Evolutionary conservation across 2,888 invertebrate species (phyloP).

Genomic region (Deilephila elpenor): DNA sequence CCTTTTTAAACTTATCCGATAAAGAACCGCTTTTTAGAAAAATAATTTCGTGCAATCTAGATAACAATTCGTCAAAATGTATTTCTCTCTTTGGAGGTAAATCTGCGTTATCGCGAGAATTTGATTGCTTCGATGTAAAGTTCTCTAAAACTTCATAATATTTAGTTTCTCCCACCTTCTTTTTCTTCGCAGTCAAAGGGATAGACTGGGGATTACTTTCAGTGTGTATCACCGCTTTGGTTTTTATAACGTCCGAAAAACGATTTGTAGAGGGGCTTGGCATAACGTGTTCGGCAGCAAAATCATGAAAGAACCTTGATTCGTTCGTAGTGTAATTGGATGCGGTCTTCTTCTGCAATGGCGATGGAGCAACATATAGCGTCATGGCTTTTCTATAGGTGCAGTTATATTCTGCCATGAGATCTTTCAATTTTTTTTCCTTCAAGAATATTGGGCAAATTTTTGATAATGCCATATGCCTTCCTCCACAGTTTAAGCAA

Average conservation of each 20-base stretch:
- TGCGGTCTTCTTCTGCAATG: background rate
- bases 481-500: constrained; percentile 31
- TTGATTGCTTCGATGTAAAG: background rate
- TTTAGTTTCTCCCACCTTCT: background rate
- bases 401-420: constrained; percentile 32
- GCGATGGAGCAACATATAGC: constrained; percentile 12
- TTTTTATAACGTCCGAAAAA: background rate
- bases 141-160: background rate
- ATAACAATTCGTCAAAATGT: constrained; percentile 12
- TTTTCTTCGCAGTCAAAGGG: background rate
- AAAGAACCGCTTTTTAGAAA: background rate
- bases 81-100: constrained; percentile 1
- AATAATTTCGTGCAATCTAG: constrained; percentile 18
- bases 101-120: background rate
- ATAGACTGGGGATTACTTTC: background rate
- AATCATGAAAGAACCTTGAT: background rate
- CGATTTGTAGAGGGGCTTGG: background rate
- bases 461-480: constrained; percentile 29
- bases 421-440: constrained; percentile 28
- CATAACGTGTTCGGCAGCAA: background rate
- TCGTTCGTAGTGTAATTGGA: background rate
- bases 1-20: constrained; percentile 25
- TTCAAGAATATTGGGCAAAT: constrained; percentile 29
- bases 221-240: background rate
- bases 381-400: constrained; percentile 24